phyloP scores from a whole-genome alignment of 2,113 vertebrate species.

The Capreolus pygargus region DNA sequence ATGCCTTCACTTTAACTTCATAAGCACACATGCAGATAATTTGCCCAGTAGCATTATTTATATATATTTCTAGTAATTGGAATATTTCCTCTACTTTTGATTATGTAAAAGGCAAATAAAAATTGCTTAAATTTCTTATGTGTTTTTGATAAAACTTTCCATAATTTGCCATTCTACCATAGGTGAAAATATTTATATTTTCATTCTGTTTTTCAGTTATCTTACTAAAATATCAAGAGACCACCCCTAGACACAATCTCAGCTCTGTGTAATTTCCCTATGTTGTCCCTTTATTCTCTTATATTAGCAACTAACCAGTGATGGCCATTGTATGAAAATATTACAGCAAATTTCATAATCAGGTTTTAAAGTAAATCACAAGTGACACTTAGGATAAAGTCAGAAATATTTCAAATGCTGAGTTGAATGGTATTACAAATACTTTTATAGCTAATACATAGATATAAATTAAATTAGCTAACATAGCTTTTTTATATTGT shows the following conservation, averaged over 20 bases:
- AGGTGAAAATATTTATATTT: neutral
- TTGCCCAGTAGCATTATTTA: neutral
- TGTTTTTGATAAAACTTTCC: neutral
- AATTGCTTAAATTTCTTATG: neutral
- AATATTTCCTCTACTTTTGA: neutral
- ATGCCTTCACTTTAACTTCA: neutral
- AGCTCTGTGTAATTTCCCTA: neutral
- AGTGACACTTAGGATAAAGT: neutral
- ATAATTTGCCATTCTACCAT: neutral
- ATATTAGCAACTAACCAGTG: neutral
- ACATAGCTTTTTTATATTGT: neutral
- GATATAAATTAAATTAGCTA: neutral
- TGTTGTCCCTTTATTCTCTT: neutral
- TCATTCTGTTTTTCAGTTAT: neutral
- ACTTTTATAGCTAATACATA: neutral
- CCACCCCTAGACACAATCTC: neutral
- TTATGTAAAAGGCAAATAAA: neutral
- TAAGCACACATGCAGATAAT: neutral
- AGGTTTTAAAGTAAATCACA: neutral
- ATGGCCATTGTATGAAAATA: neutral
- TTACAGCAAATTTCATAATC: neutral
- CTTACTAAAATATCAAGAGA: neutral
- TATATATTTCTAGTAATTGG: neutral
- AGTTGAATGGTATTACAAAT: neutral
- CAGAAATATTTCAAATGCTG: neutral